Conservation (phyloP, 2,888 invertebrate species). For the Scrobipalpa costella region DNA sequence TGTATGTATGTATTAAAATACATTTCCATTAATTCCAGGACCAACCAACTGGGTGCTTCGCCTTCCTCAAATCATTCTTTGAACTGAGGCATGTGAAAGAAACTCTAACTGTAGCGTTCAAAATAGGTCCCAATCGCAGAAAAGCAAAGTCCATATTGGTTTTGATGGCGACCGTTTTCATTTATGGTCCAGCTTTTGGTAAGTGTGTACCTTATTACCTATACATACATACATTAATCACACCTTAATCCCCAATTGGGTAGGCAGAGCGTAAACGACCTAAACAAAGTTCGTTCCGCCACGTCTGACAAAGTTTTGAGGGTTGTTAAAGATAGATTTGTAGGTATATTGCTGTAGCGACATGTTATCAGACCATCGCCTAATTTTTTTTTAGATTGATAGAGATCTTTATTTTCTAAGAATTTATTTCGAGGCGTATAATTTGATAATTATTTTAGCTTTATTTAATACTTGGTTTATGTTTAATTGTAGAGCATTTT, state of each 20-base stretch:
- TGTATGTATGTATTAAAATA: too few relatives aligned
- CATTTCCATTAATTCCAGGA: slow-evolving; percentile 56
- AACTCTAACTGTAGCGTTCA: slow-evolving; percentile 75
- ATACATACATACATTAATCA: too few relatives aligned
- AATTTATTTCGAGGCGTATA: background rate
- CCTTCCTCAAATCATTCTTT: slow-evolving; percentile 72
- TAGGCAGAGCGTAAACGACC: too few relatives aligned
- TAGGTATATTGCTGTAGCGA: too few relatives aligned
- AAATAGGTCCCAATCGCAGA: slow-evolving; percentile 65
- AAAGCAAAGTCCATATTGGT: slow-evolving; percentile 66
- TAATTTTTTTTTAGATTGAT: too few relatives aligned
- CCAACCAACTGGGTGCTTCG: slow-evolving; percentile 44
- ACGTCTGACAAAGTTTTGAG: too few relatives aligned
- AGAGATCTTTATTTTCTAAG: background rate
- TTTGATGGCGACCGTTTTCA: slow-evolving; percentile 59
- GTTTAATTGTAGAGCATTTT: too few relatives aligned
- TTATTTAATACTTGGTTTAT: background rate
- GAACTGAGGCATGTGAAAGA: slow-evolving; percentile 75
- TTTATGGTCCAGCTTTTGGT: slow-evolving; percentile 70
- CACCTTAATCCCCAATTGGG: too few relatives aligned
- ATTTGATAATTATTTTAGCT: slow-evolving; percentile 7
- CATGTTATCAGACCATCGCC: too few relatives aligned
- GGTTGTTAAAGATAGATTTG: too few relatives aligned
- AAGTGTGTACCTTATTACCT: too few relatives aligned
- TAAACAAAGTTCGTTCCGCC: too few relatives aligned